A percentile compares a stretch with the other conserved stretches of the same genome.
Conservation (phyloP, 64 coral and sea anemone genomes). For the Dendronephthya gigantea region DNA sequence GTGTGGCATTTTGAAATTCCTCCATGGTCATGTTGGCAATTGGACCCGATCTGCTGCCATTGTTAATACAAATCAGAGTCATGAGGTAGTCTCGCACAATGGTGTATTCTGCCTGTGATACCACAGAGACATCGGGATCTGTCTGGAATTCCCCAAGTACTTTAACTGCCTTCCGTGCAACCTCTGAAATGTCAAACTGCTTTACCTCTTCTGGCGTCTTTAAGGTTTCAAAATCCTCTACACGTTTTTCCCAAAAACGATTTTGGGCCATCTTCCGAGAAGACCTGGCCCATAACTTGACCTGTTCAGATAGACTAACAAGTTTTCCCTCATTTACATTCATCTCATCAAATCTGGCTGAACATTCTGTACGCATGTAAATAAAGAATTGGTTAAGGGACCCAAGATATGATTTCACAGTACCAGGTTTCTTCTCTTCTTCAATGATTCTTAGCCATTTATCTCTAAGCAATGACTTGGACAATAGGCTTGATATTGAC, state of each 20-base stretch:
- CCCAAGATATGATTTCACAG: not conserved
- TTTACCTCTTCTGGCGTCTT: not conserved
- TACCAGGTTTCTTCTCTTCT: not conserved
- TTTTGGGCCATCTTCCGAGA: not conserved
- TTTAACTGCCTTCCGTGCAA: not conserved
- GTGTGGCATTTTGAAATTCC: constrained; percentile 34
- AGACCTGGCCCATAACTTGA: not conserved
- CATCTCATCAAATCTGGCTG: not conserved
- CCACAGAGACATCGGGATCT: not conserved
- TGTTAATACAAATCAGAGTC: constrained; percentile 28
- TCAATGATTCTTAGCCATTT: not conserved
- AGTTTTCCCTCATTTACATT: not conserved
- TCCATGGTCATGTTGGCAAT: constrained; percentile 44
- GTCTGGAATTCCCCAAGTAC: not conserved
- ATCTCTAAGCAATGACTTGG: not conserved
- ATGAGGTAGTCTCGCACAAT: constrained; percentile 41
- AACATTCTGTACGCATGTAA: not conserved
- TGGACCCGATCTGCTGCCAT: constrained; percentile 39
- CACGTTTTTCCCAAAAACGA: not conserved
- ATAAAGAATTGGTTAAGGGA: not conserved
- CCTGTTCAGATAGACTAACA: not conserved
- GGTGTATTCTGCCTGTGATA: constrained; percentile 29
- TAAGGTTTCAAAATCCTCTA: not conserved
- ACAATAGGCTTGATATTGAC: not conserved
- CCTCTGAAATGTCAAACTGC: not conserved